Evolutionary conservation across 2,113 vertebrate species (phyloP).

Genomic region (Dicrurus megarhynchus): DNA sequence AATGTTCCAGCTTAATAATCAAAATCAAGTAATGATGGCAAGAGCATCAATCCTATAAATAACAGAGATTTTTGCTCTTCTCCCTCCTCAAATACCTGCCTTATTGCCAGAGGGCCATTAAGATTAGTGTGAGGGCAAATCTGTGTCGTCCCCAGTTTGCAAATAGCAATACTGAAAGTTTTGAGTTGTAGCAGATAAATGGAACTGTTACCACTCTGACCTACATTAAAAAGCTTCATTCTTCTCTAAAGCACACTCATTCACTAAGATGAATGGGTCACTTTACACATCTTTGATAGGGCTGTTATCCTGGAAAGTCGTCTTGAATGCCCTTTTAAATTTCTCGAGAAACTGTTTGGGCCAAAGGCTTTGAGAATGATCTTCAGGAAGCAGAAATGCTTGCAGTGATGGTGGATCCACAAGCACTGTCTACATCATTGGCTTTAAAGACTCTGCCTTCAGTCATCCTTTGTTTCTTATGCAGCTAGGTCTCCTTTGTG

Average conservation of each 20-base stretch:
- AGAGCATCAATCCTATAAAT: not conserved
- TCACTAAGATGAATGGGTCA: not conserved
- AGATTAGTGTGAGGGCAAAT: not conserved
- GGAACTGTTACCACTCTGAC: not conserved
- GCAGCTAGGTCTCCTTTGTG: not conserved
- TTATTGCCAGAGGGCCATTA: not conserved
- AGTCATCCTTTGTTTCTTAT: not conserved
- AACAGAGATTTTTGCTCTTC: not conserved
- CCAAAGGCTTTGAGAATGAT: not conserved
- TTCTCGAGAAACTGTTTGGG: not conserved
- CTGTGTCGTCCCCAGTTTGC: not conserved
- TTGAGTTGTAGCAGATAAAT: not conserved
- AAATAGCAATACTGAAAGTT: not conserved
- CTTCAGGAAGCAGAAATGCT: not conserved
- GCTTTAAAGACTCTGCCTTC: not conserved
- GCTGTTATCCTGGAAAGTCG: not conserved
- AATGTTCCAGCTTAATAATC: not conserved
- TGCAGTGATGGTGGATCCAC: not conserved
- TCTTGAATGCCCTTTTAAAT: not conserved
- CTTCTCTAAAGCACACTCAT: not conserved
- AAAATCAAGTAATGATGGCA: not conserved
- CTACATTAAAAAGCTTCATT: not conserved
- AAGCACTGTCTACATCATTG: not conserved
- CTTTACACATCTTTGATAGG: not conserved
- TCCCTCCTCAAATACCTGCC: not conserved